A percentile compares a stretch with the other conserved stretches of the same genome.
These are phyloP conservation scores for Lagopus leucura DNA, from an alignment of 2,113 vertebrate genomes.

Conservation along the genomic window DNA sequence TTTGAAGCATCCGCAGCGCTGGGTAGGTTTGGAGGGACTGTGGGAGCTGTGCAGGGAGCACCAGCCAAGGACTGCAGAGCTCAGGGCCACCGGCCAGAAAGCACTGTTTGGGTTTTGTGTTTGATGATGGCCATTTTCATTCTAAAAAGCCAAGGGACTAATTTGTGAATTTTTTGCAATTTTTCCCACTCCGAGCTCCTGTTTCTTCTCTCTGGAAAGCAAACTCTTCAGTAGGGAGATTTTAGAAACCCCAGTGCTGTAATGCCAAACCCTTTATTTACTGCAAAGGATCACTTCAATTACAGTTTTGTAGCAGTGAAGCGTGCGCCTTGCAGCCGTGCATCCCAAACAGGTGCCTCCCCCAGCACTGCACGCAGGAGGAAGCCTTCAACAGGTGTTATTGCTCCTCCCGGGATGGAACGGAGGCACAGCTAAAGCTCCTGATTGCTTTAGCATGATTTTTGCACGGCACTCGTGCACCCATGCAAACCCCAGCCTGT, in stretches of 20 bases:
- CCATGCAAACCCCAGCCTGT: too few relatives aligned
- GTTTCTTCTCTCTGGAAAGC: neutral
- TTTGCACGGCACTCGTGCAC: too few relatives aligned
- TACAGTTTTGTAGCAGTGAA: neutral
- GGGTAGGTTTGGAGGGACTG: neutral
- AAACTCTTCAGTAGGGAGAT: neutral
- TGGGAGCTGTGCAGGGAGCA: neutral
- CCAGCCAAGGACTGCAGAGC: neutral
- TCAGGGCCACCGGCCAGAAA: neutral
- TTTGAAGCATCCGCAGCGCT: neutral
- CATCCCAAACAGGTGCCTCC: neutral
- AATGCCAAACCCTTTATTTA: neutral
- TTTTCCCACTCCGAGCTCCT: neutral
- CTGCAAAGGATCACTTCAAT: neutral
- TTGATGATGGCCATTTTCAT: rapidly evolving
- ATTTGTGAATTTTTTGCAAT: neutral
- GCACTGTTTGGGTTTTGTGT: neutral
- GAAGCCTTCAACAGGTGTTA: neutral
- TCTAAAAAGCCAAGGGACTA: neutral
- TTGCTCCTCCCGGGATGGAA: neutral
- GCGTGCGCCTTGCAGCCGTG: neutral
- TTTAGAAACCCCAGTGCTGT: neutral
- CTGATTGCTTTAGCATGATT: too few relatives aligned
- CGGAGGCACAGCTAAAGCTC: too few relatives aligned
- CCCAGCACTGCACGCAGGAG: neutral